Conservation (phyloP, 2,888 invertebrate genomes). For the Philaethria dido region DNA sequence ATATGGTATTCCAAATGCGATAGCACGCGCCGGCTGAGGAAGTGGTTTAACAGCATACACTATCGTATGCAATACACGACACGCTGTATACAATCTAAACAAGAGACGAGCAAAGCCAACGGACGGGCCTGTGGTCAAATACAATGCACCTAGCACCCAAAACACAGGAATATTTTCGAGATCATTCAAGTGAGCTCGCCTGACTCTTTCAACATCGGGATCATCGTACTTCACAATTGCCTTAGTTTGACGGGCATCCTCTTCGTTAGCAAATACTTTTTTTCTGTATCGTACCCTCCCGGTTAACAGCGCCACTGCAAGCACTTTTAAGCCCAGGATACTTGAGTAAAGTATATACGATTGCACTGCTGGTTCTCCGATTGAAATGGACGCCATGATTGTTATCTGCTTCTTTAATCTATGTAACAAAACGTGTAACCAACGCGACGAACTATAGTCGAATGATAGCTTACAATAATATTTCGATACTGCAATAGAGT, state of each 20-base stretch:
- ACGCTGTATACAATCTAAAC: slow-evolving; percentile 70
- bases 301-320: slow-evolving; percentile 58
- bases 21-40: slow-evolving; percentile 80
- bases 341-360: slow-evolving; percentile 68
- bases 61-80: slow-evolving; percentile 84
- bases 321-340: slow-evolving; percentile 65
- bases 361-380: slow-evolving; percentile 53
- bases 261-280: slow-evolving; percentile 66
- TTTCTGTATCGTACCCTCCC: slow-evolving; percentile 54
- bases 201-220: slow-evolving; percentile 63
- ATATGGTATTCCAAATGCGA: slow-evolving; percentile 60
- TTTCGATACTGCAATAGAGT: neutral
- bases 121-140: slow-evolving; percentile 77
- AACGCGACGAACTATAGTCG: neutral
- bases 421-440: neutral
- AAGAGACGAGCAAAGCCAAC: slow-evolving; percentile 44
- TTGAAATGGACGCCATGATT: slow-evolving; percentile 2
- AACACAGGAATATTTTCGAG: slow-evolving; percentile 88
- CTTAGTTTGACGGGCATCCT: slow-evolving; percentile 58
- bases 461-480: slow-evolving; percentile 1
- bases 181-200: slow-evolving; percentile 87
- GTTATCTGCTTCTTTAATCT: neutral
- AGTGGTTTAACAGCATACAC: slow-evolving; percentile 85
- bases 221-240: slow-evolving; percentile 70
- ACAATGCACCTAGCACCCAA: slow-evolving; percentile 83